Percentiles rank a stretch among this genome's conserved stretches.
These are phyloP conservation scores for Pterocles orientalis DNA, from an alignment of 2,113 vertebrate species.

Conservation along the genomic window DNA sequence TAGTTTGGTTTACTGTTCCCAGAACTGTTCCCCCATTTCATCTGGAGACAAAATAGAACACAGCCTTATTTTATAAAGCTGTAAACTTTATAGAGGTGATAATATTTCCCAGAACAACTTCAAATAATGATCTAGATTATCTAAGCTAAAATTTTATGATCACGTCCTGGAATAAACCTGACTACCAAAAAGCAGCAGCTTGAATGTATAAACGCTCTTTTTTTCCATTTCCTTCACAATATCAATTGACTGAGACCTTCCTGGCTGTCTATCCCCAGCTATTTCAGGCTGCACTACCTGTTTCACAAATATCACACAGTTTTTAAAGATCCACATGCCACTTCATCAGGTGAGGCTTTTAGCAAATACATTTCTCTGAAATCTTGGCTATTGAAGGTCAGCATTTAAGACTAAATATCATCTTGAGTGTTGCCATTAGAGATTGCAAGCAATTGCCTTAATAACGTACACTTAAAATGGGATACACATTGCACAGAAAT, in stretches of 20 bases:
- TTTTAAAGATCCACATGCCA: not conserved
- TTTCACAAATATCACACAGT: not conserved
- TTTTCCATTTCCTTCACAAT: not conserved
- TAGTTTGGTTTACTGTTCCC: not conserved
- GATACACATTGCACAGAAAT: not conserved
- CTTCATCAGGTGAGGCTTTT: not conserved
- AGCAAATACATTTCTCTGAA: not conserved
- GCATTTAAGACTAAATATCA: not conserved
- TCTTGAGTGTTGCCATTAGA: fast-evolving
- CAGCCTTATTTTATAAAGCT: not conserved
- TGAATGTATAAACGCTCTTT: not conserved
- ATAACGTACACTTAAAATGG: not conserved
- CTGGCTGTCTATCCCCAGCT: not conserved
- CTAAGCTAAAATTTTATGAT: not conserved
- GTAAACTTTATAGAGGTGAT: not conserved
- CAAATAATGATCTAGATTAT: not conserved
- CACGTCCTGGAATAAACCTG: not conserved
- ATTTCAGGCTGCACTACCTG: not conserved
- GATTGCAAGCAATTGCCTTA: not conserved
- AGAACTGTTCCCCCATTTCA: not conserved
- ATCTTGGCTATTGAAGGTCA: not conserved
- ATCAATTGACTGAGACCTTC: not conserved
- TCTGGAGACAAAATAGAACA: not conserved
- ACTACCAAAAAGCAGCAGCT: not conserved
- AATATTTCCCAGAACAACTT: not conserved